These are phyloP conservation scores for Hapalemur alaotrensis DNA, from an alignment of 2,797 vertebrate species.

Conservation along the genomic window DNA sequence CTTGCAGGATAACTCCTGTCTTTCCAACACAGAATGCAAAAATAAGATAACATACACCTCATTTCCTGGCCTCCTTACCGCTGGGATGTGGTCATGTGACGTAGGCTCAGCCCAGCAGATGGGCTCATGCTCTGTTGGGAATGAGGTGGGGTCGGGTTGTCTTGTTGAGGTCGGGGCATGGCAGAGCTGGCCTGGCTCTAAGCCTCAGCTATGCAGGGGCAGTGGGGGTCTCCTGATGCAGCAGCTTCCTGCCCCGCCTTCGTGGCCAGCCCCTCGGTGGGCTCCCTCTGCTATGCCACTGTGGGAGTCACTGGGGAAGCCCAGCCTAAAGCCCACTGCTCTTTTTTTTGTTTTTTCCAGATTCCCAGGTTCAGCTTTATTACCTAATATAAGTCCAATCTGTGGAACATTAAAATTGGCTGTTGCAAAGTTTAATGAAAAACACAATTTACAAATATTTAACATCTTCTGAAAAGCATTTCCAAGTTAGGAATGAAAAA, in stretches of 20 bases:
- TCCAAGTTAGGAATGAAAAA: conserved; percentile 72
- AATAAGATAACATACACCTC: not conserved
- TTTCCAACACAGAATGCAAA: not conserved
- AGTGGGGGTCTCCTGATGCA: not conserved
- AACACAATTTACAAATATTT: conserved; percentile 78
- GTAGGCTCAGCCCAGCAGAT: not conserved
- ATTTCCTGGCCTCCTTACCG: not conserved
- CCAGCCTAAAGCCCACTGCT: not conserved
- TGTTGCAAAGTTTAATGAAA: conserved; percentile 78
- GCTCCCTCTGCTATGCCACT: not conserved
- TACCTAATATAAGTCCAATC: conserved; percentile 53
- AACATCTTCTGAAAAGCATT: conserved; percentile 69
- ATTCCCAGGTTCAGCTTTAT: conserved; percentile 55
- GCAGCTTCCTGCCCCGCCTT: not conserved
- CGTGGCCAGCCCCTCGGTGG: not conserved
- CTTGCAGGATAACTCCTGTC: not conserved
- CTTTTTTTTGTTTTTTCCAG: not conserved
- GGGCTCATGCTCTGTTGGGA: not conserved
- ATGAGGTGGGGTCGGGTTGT: not conserved
- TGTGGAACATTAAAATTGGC: conserved; percentile 62
- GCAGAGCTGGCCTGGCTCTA: not conserved
- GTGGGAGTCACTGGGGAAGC: not conserved
- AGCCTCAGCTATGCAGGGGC: not conserved
- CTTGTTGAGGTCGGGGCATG: not conserved
- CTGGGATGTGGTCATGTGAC: not conserved